A percentile compares a stretch with the other conserved stretches of the same genome.
Evolutionary conservation across 2,113 vertebrate species (phyloP).

Genomic region (Ivindomyrus marchei): DNA sequence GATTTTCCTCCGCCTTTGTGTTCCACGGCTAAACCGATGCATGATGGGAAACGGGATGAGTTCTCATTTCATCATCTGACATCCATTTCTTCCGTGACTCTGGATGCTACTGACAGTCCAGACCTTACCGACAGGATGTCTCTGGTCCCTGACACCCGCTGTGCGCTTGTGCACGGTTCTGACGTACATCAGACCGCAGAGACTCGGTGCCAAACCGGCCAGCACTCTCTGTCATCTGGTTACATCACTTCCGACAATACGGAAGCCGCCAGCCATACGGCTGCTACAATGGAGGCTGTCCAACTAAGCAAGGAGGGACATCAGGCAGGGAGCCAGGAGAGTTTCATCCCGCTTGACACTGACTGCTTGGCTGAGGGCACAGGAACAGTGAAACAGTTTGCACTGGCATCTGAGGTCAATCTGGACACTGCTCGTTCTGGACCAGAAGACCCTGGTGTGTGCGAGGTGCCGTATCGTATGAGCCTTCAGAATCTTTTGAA

Average conservation of each 20-base stretch:
- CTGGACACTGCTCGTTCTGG: background rate
- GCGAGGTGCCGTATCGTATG: conserved; percentile 40
- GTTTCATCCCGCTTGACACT: conserved; percentile 38
- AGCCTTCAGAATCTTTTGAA: conserved; percentile 62
- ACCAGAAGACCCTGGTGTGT: conserved; percentile 2
- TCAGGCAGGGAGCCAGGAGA: background rate
- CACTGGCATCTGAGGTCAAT: conserved; percentile 20
- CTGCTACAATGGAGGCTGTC: conserved; percentile 3
- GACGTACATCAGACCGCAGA: conserved; percentile 9
- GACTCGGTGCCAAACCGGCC: conserved; percentile 22
- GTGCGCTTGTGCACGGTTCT: conserved; percentile 11
- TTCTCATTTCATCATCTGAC: conserved; percentile 27
- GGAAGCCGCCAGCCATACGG: conserved; percentile 22
- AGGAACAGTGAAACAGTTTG: conserved; percentile 46
- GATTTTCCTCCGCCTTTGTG: conserved; percentile 2
- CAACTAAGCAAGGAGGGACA: background rate
- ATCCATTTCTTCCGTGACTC: conserved; percentile 38
- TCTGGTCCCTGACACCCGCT: background rate
- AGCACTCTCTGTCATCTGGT: conserved; percentile 44
- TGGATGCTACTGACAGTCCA: conserved; percentile 14
- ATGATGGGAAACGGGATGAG: conserved; percentile 9
- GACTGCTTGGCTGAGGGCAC: conserved; percentile 35
- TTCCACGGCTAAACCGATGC: background rate
- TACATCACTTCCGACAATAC: conserved; percentile 43
- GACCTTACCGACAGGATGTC: conserved; percentile 26